Base-by-base conservation (phyloP, 92 coral and sea anemone species). In the Blastomussa wellsi region DNA sequence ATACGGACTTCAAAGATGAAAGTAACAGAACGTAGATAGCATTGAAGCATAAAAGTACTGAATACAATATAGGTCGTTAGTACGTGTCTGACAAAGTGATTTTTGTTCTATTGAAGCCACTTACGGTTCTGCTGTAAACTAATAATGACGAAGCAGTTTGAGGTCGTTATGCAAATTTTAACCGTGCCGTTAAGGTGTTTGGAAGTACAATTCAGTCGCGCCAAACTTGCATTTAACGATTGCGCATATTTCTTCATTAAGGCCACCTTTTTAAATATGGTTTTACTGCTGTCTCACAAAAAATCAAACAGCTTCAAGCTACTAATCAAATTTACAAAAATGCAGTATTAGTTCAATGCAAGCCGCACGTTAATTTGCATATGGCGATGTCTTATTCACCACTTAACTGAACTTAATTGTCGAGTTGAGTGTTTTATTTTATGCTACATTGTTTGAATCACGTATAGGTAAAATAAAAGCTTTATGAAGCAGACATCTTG, bases 91-190 rank as follows among this genome's bases (percentile, higher is more conserved):
- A 24, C 33, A 28, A 24, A 28, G 13, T 22, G 7, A 1, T 1
- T 32, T 68, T 12, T n/a, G n/a, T 17, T 53, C 20, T n/a, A 72
- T 37, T 72, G n/a, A 24, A n/a, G 5, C 42, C 74, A 35, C n/a
- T 35, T 16, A 60, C 26, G 17, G 24, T 69, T n/a, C 42, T 19
- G 44, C 36, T 68, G 22, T 3, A 68, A 32, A 68, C 42, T 69
- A 36, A 69, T 36, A 39, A 44, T 24, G 79, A 74, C 59, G 14
- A 47, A 74, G 79, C 60, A 28, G 35, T 74, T 44, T 8, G 31
- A 24, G 32, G 47, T 77, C 81, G 69, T 77, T 60, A 78, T 78
- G 82, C 82, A 78, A 78, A 78, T 78, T 78, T 78, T 10, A 60
- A n/a, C n/a, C 17, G 60, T 19, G 64, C 51, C 33, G 35, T 59